Evolutionary conservation across 1,140 invertebrate species (phyloP), one percentile per base, ranked within the genome.

Genomic region (Drosophila santomea): DNA sequence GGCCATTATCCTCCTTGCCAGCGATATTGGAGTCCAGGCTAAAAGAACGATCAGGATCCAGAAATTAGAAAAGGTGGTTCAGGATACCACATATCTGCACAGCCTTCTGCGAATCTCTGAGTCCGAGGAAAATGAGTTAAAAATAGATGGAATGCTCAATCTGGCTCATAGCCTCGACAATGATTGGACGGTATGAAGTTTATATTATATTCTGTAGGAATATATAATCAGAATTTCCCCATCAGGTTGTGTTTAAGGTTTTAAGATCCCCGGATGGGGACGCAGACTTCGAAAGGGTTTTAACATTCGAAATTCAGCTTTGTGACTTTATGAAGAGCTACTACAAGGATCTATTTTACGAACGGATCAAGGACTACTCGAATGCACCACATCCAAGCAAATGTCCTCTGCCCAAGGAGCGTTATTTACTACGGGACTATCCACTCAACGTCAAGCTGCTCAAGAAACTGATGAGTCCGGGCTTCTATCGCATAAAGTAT

Each of bases 281-380:
- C 3, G 60, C 58, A 5, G 59, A 80, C 5, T 82, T 50, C 10
- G 25, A 50, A 0, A 54, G 47, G 10, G n/a, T 80, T 2, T 4
- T 61, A 4, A 1, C 71, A 0, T 55, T 66, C 0, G 23, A 51
- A 2, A 8, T 81, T 32, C 66, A 56, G 4, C 50, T 77, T 8
- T 91, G 88, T 35, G 50, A 91, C 1, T 11, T 69, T 3, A 74
- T 91, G 88, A 35, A 15, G 23, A 48, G 36, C 35, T 68, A 61
- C 25, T 91, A 91, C 52, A 91, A 79, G 45, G 64, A 58, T 12
- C 77, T 67, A 12, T 68, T 91, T 25, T 91, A 91, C 43, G 72
- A 84, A 0, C 56, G 44, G 15, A 44, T 91, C 0, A 84, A 82
- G 32, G 41, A 84, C 2, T 60, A 91, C 35, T 73, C 74, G 0